These are phyloP conservation scores for Tapirus indicus DNA, from an alignment of 2,797 vertebrate genomes.

Conservation along the genomic window DNA sequence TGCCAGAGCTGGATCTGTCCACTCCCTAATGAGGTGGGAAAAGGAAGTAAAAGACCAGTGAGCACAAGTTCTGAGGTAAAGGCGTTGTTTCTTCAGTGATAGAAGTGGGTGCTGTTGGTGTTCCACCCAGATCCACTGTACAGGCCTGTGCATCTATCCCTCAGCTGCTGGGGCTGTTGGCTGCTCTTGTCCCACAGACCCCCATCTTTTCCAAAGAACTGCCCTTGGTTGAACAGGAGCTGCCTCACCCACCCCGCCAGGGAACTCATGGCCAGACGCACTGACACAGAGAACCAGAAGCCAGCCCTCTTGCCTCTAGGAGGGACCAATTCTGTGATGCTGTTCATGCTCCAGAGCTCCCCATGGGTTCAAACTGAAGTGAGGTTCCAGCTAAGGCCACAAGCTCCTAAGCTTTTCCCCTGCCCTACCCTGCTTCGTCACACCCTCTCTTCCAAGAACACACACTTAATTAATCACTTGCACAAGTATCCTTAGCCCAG, in stretches of 20 bases:
- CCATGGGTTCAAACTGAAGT: no score
- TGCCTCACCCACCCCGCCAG: neutral
- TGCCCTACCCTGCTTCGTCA: neutral
- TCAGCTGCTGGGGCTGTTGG: neutral
- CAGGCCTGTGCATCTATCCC: rapidly evolving
- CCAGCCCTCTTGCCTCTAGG: neutral
- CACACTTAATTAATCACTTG: rapidly evolving
- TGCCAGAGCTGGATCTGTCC: constrained; percentile 96
- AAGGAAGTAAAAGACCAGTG: neutral
- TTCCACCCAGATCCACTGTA: rapidly evolving
- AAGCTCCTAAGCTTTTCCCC: neutral
- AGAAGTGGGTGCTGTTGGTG: rapidly evolving
- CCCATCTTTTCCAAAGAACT: neutral
- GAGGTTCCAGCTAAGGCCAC: neutral
- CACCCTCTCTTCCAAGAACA: neutral
- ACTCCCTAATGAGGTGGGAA: constrained; percentile 86
- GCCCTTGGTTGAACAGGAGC: neutral
- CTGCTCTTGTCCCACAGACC: neutral
- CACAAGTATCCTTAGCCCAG: neutral
- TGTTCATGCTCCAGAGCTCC: rapidly evolving
- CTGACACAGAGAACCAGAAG: neutral
- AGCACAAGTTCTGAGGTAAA: neutral
- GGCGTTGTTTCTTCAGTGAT: rapidly evolving
- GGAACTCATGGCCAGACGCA: rapidly evolving
- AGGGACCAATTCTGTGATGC: no score